Evolutionary conservation across 2,888 invertebrate species (phyloP), one percentile per base, ranked within the genome.

Genomic region (Drosophila affinis): DNA sequence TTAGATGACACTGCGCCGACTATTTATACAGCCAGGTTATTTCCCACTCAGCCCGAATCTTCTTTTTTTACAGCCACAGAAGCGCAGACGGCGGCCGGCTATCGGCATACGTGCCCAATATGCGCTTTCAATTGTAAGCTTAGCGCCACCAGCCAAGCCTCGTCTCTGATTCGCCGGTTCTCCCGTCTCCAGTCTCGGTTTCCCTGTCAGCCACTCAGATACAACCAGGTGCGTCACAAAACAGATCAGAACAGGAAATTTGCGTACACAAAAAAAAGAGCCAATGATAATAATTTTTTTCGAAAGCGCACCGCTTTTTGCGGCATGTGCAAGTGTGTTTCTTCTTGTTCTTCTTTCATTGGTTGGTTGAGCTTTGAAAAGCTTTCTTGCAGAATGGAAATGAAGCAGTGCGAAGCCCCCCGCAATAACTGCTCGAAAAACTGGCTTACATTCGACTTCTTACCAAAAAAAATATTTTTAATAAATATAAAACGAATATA

Each of bases 101-200:
- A 51, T 71, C 71, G 46, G 39, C n/a, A 45, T 64, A 72, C 71
- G 71, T 72, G 71, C 64, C 51, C 48, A 34, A 24, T 6, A 17
- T 24, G 17, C 27, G 21, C 14, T 51, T 61, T 71, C 29, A 61
- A 56, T 32, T 69, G 32, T 48, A 57, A 52, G 14, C 57, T 34
- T 5, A 39, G 18, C 10, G 21, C 32, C 9, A 60, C 18, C 24
- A 58, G 12, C 21, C 57, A 27, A 24, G 52, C n/a, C 18, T 29
- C 21, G 53, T 49, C 57, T 71, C 63, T 44, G 27, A 39, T 67
- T 45, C 39, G 27, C 46, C 21, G 47, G 32, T n/a, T 27, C 49
- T n/a, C 10, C 32, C 4, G 47, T 64, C 39, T 64, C 39, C 14
- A 18, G 17, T n/a, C 27, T 48, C 48, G 24, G 52, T 39, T 46